Evolutionary conservation across 2,113 vertebrate genomes (phyloP).

Genomic region (Pogona vitticeps): DNA sequence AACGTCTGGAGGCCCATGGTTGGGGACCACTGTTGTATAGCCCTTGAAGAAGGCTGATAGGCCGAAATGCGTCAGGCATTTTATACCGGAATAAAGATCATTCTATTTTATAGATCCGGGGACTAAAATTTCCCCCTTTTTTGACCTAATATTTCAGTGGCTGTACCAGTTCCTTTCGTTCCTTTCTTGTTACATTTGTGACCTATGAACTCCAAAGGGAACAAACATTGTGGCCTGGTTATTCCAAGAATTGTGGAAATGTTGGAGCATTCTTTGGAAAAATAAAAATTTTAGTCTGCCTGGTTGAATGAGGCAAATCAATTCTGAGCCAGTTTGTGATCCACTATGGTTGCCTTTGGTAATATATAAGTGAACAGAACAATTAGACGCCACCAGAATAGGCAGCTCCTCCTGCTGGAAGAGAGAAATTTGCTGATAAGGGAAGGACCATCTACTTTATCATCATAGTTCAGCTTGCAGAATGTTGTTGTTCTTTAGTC

Average conservation of each 20-base stretch:
- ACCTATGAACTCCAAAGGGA: not conserved
- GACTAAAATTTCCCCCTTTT: too few relatives aligned
- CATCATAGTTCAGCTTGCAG: not conserved
- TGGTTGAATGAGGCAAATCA: not conserved
- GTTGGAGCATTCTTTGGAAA: not conserved
- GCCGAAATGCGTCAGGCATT: too few relatives aligned
- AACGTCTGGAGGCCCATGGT: too few relatives aligned
- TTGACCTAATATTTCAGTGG: too few relatives aligned
- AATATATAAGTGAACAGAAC: not conserved
- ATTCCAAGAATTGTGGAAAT: not conserved
- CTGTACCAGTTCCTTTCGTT: too few relatives aligned
- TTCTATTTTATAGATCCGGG: too few relatives aligned
- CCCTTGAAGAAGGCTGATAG: too few relatives aligned
- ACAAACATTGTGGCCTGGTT: not conserved
- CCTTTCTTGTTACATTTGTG: too few relatives aligned
- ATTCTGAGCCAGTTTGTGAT: not conserved
- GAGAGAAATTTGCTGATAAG: not conserved
- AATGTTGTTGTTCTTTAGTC: too few relatives aligned
- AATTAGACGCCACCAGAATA: too few relatives aligned
- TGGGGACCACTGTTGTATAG: too few relatives aligned
- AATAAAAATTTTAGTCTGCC: not conserved
- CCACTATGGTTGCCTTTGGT: not conserved
- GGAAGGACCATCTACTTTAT: not conserved
- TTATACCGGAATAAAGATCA: too few relatives aligned
- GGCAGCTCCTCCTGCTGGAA: not conserved